These are phyloP conservation scores for Brachyptera putata DNA, from an alignment of 2,888 invertebrate species.

Conservation along the genomic window DNA sequence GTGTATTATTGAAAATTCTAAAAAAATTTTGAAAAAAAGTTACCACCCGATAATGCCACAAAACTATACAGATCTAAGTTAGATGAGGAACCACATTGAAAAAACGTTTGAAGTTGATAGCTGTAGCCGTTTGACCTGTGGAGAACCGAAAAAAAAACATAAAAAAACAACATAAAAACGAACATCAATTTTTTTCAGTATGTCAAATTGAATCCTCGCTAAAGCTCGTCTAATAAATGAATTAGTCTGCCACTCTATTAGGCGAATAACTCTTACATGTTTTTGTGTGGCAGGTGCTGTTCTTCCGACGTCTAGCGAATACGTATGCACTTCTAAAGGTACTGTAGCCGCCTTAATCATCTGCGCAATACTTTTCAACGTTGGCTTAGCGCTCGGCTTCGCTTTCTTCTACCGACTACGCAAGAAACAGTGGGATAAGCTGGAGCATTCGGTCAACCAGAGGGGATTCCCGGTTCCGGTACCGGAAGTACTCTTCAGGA, in stretches of 20 bases:
- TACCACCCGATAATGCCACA: too few species aligned
- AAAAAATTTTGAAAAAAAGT: too few species aligned
- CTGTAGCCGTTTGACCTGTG: too few species aligned
- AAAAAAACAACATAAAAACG: too few species aligned
- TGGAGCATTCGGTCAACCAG: constrained; percentile 28
- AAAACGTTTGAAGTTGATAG: too few species aligned
- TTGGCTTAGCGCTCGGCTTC: constrained; percentile 39
- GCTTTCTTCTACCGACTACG: constrained; percentile 41
- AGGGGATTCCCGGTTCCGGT: constrained; percentile 30
- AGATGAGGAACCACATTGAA: too few species aligned
- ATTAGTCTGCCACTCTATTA: background rate
- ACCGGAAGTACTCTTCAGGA: constrained; percentile 41
- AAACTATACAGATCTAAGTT: too few species aligned
- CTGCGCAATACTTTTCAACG: constrained; percentile 3
- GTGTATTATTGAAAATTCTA: too few species aligned
- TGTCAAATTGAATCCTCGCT: too few species aligned
- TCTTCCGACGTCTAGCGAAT: background rate
- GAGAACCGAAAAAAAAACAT: too few species aligned
- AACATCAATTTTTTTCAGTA: too few species aligned
- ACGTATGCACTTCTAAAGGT: constrained; percentile 22
- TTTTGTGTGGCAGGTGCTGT: background rate
- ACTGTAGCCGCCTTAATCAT: background rate
- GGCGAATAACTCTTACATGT: background rate
- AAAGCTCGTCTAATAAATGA: too few species aligned
- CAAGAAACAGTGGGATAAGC: constrained; percentile 40